Evolutionary conservation across 2,113 vertebrate genomes (phyloP), one percentile per base, ranked within the genome.

Genomic region (Lepus timidus): DNA sequence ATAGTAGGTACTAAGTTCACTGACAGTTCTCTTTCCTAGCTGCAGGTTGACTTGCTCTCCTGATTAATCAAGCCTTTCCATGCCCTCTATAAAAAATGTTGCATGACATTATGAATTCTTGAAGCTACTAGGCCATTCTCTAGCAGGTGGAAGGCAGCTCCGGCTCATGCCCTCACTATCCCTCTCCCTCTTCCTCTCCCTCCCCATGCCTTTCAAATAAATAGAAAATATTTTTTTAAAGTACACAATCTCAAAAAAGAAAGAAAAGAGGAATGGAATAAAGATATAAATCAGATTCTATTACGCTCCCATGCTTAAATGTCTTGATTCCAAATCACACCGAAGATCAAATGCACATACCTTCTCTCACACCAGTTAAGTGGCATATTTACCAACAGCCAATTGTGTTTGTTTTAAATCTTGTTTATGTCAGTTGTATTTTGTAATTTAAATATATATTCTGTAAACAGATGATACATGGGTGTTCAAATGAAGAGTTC

Each of bases 381-480:
- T 23, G 62, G 22, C 19, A n/a, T 88, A 84, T 84, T 92, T 78
- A 83, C 27, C n/a, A 71, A 78, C 7, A 78, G 27, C 2, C 39
- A 58, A 27, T 62, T 79, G 31, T 70, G 29, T 88, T 86, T 83
- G 31, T 79, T 55, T 3, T 39, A 9, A 65, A n/a, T 92, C 49
- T 92, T 70, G 49, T 44, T 52, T 75, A 39, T 71, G 67, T 17
- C 22, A 55, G 29, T 74, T 88, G 1, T 58, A 19, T 6, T 93
- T 84, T 49, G 13, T 12, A 81, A 93, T 27, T 81, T 85, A 80
- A 81, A 86, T 4, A 85, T 74, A 85, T 74, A 73, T 61, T 80
- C 9, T 75, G 3, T 88, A 88, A 80, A 81, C 10, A 74, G 55
- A 81, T 81, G 25, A 68, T 36, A 73, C 58, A 64, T 19, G 14